Base-by-base conservation (phyloP, 2,797 vertebrate genomes). In the Sebastes paucispinis region DNA sequence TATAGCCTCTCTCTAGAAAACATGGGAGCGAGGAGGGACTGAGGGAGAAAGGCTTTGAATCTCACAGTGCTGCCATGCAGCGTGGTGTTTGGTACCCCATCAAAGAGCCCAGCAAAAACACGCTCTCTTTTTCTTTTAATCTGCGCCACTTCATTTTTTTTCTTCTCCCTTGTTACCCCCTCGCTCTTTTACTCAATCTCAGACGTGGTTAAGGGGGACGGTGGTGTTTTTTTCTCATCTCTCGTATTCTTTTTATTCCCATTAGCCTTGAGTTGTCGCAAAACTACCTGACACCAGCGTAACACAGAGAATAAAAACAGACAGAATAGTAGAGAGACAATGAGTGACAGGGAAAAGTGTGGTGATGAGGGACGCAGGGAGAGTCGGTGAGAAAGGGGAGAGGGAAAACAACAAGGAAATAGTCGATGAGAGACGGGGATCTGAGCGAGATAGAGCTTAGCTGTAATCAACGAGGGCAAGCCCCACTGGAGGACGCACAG, bases 11-110 rank as follows among this genome's bases (percentile, higher is more conserved):
- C 65, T 84, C 82, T 80, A 64, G 74, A 80, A 82, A 84, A 75
- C 50, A 79, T 50, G 65, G 54, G 67, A 87, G 80, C 52, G 71
- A 83, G 84, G 65, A 71, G 70, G 70, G 67, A 82, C 81, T 70
- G 79, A 75, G 83, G 75, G 75, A 83, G 81, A 84, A 57, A 69
- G 64, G 77, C 92, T 95, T 94, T 95, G 92, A 94, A 94, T 90
- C 92, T 94, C 92, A 92, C 78, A 93, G 77, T 67, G 52, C 75
- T 82, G 75, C 59, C 85, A 88, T 82, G 60, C 64, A 75, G 73
- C n/a, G 75, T 83, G 69, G 31, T 79, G 88, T 85, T 89, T 77
- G 77, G 72, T 79, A 77, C 22, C 25, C 79, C 74, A 80, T 86
- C 81, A 85, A 75, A 77, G 77, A 65, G 66, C 67, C 36, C 54